Evolutionary conservation across 2,888 invertebrate genomes (phyloP).

Genomic region (Monopis laevigella): DNA sequence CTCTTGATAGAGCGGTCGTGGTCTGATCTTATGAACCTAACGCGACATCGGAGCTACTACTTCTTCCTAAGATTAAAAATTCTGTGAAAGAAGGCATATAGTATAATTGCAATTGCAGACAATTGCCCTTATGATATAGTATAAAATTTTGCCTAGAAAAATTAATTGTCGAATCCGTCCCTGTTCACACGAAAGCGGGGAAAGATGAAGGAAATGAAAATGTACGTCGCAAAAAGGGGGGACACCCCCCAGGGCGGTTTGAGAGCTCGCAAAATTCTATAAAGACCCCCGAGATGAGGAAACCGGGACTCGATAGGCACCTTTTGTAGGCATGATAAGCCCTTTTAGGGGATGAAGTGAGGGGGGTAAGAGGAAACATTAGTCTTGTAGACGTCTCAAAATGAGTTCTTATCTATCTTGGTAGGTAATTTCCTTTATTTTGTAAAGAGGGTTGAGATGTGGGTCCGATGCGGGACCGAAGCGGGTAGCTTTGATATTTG

Average conservation of each 20-base stretch:
- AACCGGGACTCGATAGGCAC: slow-evolving; percentile 24
- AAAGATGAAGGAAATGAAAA: slow-evolving; percentile 69
- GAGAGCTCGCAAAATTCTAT: slow-evolving; percentile 53
- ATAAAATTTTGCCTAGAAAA: too few relatives aligned
- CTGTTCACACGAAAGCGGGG: slow-evolving; percentile 49
- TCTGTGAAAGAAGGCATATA: too few relatives aligned
- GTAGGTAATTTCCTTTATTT: slow-evolving; percentile 48
- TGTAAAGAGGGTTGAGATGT: slow-evolving; percentile 29
- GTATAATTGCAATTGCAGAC: too few relatives aligned
- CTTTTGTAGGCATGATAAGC: slow-evolving; percentile 58
- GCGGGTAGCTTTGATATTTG: too few relatives aligned
- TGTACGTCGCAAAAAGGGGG: slow-evolving; percentile 66
- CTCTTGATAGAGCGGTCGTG: too few relatives aligned
- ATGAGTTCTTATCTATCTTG: slow-evolving; percentile 51
- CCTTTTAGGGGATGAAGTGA: slow-evolving; percentile 22
- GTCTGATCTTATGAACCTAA: too few relatives aligned
- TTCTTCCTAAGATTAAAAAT: too few relatives aligned
- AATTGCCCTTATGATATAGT: background rate
- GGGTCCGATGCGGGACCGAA: slow-evolving; percentile 17
- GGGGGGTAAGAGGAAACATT: slow-evolving; percentile 41
- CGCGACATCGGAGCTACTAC: too few relatives aligned
- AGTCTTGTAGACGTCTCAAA: slow-evolving; percentile 51
- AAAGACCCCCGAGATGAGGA: slow-evolving; percentile 36
- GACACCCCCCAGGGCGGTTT: slow-evolving; percentile 28
- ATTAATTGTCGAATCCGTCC: slow-evolving; percentile 32